Base-by-base conservation (phyloP, 1,140 invertebrate species). In the Tetraneura akinire region DNA sequence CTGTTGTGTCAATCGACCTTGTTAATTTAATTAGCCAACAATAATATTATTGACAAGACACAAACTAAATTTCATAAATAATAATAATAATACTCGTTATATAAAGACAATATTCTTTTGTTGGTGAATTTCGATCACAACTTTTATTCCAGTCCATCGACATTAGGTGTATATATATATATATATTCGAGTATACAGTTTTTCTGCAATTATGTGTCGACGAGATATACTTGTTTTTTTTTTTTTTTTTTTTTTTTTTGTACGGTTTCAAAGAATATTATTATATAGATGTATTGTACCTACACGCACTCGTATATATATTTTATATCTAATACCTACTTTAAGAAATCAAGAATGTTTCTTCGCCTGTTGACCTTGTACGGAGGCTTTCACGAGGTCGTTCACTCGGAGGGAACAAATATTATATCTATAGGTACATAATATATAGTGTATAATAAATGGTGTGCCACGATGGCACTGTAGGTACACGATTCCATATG, bases 361-460 rank as follows among this genome's bases (percentile, higher is more conserved):
- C 74, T 78, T 18, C 4, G 32, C 53, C 55, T 55, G 74, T 78
- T 78, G 74, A 78, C 74, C 74, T 78, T 78, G 55, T 37, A 60
- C 37, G 37, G 74, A 37, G 74, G 74, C 53, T 78, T 78, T 78
- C 74, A 62, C 53, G 74, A 78, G 74, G 74, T 78, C 74, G 74
- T 78, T 78, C 74, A 78, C 74, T 62, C 55, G 23, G 53, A 13
- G n/a, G 18, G 21, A 37, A 51, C 26, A 32, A 18, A 47, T 14
- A 16, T 13, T 51, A 73, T 32, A 42, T 18, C 3, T 26, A 37
- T 64, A 53, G 70, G 9, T 64, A 37, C 62, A 29, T 60, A 60
- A 23, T 14, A 26, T 60, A 55, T 23, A 16, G 2, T 60, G 13
- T 23, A 23, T n/a, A n/a, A n/a, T n/a, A n/a, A n/a, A 37, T n/a